Conservation (phyloP, 2,113 vertebrate species). For the Holacanthus passer region DNA sequence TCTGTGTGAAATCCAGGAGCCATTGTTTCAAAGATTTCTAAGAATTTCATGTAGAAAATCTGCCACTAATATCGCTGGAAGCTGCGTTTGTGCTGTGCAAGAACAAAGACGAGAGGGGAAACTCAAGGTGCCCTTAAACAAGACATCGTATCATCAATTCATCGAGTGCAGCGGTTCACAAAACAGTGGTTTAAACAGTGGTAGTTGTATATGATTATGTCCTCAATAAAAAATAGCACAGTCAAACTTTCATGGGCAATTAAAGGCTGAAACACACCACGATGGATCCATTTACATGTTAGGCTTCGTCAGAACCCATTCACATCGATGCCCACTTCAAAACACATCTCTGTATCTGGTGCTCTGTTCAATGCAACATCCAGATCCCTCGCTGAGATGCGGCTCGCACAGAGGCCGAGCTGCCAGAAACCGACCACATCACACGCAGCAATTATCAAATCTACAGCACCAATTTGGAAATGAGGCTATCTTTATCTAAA, state of each 20-base stretch:
- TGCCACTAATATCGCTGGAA: no score
- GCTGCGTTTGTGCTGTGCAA: no score
- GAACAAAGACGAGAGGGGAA: neutral
- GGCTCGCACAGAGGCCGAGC: slow-evolving; percentile 6
- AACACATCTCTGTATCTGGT: slow-evolving; percentile 20
- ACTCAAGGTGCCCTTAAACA: neutral
- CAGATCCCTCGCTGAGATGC: slow-evolving; percentile 23
- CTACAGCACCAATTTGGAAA: slow-evolving; percentile 25
- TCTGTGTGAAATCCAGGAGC: no score
- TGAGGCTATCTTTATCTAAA: slow-evolving; percentile 27
- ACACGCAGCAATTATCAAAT: slow-evolving; percentile 27
- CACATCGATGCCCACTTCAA: slow-evolving; percentile 41
- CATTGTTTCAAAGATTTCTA: no score
- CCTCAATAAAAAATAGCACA: slow-evolving; percentile 5
- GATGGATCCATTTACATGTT: slow-evolving; percentile 29
- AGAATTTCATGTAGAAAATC: no score
- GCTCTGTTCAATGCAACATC: slow-evolving; percentile 32
- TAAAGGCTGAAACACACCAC: neutral
- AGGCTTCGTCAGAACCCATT: slow-evolving; percentile 39
- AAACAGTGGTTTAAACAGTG: slow-evolving; percentile 27
- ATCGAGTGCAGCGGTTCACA: slow-evolving; percentile 4
- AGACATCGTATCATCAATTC: neutral
- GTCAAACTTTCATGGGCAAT: slow-evolving; percentile 43
- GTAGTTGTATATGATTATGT: slow-evolving; percentile 5
- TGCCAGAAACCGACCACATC: slow-evolving; percentile 48